These are phyloP conservation scores for Scaptomyza caliginosa DNA, from an alignment of 2,888 invertebrate genomes.

Conservation along the genomic window DNA sequence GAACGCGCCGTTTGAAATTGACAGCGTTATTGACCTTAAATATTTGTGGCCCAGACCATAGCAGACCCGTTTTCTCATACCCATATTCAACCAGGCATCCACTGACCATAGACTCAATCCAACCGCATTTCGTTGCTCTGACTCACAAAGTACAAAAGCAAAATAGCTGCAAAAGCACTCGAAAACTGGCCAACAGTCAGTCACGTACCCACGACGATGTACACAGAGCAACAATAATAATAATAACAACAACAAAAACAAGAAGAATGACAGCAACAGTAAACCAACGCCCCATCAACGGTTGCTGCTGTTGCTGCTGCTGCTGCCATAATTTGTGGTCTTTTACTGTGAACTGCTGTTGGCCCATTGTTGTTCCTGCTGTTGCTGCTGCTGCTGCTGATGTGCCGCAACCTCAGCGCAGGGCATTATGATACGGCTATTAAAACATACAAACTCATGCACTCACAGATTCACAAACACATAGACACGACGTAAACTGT, in stretches of 20 bases:
- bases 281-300: slow-evolving; percentile 52
- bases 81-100: neutral
- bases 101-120: slow-evolving; percentile 42
- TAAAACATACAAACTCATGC: slow-evolving; percentile 48
- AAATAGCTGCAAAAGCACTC: slow-evolving; percentile 52
- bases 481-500: neutral
- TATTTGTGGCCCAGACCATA: slow-evolving; percentile 39
- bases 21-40: slow-evolving; percentile 77
- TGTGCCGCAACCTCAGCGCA: slow-evolving; percentile 66
- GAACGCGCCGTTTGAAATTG: slow-evolving; percentile 72
- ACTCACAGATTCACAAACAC: slow-evolving; percentile 3
- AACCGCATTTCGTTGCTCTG: slow-evolving; percentile 49
- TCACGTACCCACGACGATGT: slow-evolving; percentile 55
- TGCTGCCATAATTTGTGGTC: slow-evolving; percentile 72
- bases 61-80: slow-evolving; percentile 8
- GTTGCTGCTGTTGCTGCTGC: slow-evolving; percentile 34
- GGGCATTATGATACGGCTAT: slow-evolving; percentile 69
- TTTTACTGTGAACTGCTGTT: slow-evolving; percentile 57
- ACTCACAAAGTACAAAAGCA: slow-evolving; percentile 43
- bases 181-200: slow-evolving; percentile 60
- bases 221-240: slow-evolving; percentile 37
- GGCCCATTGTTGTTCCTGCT: slow-evolving; percentile 49
- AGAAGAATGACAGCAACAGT: slow-evolving; percentile 19
- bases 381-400: slow-evolving; percentile 38
- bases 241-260: slow-evolving; percentile 14